Conservation (phyloP, 92 coral and sea anemone species). For the Pocillopora meandrina region DNA sequence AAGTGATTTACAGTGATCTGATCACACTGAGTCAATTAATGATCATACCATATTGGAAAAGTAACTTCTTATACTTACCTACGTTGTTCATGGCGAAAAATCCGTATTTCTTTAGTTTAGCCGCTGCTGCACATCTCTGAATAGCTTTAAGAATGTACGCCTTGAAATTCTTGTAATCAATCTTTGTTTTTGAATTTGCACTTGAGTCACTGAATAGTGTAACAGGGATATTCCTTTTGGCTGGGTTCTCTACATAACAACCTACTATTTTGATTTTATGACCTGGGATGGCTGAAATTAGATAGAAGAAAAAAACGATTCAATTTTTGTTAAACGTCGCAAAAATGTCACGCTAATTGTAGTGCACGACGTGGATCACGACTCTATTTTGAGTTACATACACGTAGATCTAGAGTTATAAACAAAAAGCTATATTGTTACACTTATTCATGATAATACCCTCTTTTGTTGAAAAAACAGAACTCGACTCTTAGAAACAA, state of each 20-base stretch:
- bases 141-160: neutral
- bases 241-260: constrained; percentile 30
- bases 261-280: constrained; percentile 30
- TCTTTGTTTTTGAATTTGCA: constrained; percentile 17
- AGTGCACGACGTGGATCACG: no score
- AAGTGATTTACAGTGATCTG: no score
- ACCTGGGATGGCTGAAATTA: constrained; percentile 13
- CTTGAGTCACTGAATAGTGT: constrained; percentile 22
- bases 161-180: constrained; percentile 22
- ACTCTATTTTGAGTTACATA: no score
- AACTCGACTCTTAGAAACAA: no score
- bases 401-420: no score
- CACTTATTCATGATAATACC: no score
- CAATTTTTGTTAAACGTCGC: no score
- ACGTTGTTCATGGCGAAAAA: constrained; percentile 3
- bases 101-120: neutral
- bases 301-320: neutral
- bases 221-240: neutral
- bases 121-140: neutral
- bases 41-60: neutral
- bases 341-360: no score
- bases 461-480: no score
- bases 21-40: no score
- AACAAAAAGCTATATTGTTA: no score
- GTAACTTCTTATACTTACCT: constrained; percentile 14